A percentile compares a stretch with the other conserved stretches of the same genome.
These are phyloP conservation scores for Lissocephala sabroskyi DNA, from an alignment of 2,888 invertebrate genomes.

Conservation along the genomic window DNA sequence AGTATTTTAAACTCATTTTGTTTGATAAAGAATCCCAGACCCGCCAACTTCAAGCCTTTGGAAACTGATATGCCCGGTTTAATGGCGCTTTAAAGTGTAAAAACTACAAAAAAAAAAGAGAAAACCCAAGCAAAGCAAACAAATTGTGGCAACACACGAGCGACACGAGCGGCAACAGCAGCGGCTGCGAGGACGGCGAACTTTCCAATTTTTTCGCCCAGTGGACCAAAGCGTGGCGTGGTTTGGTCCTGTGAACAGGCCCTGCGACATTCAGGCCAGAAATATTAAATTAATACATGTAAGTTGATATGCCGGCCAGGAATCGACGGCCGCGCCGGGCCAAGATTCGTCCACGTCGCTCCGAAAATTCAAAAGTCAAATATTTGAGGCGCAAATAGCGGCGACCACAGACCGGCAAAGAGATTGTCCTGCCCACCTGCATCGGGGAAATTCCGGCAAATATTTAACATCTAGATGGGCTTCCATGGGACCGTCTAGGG, in stretches of 20 bases:
- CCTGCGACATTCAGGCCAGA: neutral
- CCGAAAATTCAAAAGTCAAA: no score
- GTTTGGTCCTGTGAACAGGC: neutral
- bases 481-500: constrained; percentile 15
- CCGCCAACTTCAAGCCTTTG: no score
- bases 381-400: neutral
- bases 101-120: no score
- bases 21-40: no score
- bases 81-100: no score
- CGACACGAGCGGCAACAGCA: no score
- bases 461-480: neutral
- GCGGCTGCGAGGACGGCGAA: no score
- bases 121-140: constrained; percentile 54
- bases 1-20: no score
- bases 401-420: neutral
- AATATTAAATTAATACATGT: neutral
- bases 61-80: no score
- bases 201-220: no score
- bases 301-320: neutral
- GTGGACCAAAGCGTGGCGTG: neutral
- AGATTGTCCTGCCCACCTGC: constrained; percentile 31
- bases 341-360: no score
- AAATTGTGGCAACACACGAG: constrained; percentile 54
- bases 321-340: neutral
- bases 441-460: constrained; percentile 35